These are phyloP conservation scores for Eptesicus fuscus DNA, from an alignment of 2,113 vertebrate species.

Conservation along the genomic window DNA sequence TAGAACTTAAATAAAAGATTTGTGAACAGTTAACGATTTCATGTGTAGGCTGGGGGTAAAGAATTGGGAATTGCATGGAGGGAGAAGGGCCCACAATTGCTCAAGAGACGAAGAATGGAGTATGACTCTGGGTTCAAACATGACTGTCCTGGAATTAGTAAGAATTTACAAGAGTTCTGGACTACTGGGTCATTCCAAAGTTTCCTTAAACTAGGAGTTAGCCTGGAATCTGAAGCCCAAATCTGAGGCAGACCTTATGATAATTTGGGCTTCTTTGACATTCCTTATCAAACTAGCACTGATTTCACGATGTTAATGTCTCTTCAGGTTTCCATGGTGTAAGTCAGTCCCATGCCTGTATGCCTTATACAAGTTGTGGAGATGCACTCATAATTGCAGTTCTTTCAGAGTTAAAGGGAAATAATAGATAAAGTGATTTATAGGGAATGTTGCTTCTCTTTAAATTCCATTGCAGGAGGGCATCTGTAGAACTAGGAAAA, in stretches of 20 bases:
- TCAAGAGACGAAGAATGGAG: not conserved
- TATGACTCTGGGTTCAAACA: not conserved
- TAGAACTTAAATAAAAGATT: not conserved
- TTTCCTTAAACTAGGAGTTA: not conserved
- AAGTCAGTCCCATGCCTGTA: not conserved
- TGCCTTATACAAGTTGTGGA: no score
- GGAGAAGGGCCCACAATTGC: not conserved
- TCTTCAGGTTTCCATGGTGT: not conserved
- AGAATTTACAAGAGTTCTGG: not conserved
- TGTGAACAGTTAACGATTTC: not conserved
- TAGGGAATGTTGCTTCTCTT: not conserved
- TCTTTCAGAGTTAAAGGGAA: not conserved
- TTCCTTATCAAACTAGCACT: not conserved
- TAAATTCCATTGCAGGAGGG: not conserved
- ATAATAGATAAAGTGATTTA: not conserved
- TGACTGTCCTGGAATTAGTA: not conserved
- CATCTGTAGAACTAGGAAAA: not conserved
- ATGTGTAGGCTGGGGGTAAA: not conserved
- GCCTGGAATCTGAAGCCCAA: not conserved
- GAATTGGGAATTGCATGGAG: not conserved
- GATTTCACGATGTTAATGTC: not conserved
- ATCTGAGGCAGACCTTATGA: not conserved
- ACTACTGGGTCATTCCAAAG: not conserved
- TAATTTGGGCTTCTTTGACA: not conserved
- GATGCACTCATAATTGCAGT: not conserved